Percentiles rank a stretch among this genome's conserved stretches.
Evolutionary conservation across 2,797 vertebrate species (phyloP).

Genomic region (Pseudochaenichthys georgianus): DNA sequence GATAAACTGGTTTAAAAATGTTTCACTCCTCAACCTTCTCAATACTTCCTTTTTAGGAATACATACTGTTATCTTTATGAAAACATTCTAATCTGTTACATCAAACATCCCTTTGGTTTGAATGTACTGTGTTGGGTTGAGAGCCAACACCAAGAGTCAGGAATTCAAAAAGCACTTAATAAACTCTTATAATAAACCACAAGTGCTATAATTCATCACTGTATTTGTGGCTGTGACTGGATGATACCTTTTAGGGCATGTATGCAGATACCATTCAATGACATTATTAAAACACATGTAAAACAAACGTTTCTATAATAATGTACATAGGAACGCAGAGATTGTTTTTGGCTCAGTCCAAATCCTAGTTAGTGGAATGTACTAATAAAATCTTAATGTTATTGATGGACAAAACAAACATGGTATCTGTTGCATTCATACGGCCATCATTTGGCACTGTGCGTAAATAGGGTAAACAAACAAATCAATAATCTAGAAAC

Average conservation of each 20-base stretch:
- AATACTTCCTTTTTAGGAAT: constrained; percentile 30
- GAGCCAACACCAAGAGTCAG: constrained; percentile 28
- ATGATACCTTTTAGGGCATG: constrained; percentile 60
- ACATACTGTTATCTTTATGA: constrained; percentile 16
- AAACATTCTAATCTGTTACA: constrained; percentile 27
- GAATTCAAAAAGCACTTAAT: constrained; percentile 27
- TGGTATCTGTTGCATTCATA: constrained; percentile 46
- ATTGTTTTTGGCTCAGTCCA: constrained; percentile 52
- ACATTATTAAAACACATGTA: constrained; percentile 32
- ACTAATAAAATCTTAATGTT: constrained; percentile 45
- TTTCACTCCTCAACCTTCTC: constrained; percentile 2
- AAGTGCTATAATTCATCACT: constrained; percentile 11
- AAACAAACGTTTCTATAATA: constrained; percentile 49
- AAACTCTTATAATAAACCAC: constrained; percentile 30
- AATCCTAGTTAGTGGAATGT: constrained; percentile 62
- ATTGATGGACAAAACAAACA: constrained; percentile 38
- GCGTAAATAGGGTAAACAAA: constrained; percentile 63
- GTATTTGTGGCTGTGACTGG: constrained; percentile 42
- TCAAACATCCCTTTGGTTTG: constrained; percentile 16
- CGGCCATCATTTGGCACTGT: constrained; percentile 78
- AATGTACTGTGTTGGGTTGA: constrained; percentile 4
- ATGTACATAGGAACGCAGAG: constrained; percentile 46
- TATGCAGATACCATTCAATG: constrained; percentile 63
- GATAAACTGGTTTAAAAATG: constrained; percentile 11
- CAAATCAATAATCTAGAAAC: constrained; percentile 51